Conservation (phyloP, 2,113 vertebrate genomes). For the Zapus hudsonius region DNA sequence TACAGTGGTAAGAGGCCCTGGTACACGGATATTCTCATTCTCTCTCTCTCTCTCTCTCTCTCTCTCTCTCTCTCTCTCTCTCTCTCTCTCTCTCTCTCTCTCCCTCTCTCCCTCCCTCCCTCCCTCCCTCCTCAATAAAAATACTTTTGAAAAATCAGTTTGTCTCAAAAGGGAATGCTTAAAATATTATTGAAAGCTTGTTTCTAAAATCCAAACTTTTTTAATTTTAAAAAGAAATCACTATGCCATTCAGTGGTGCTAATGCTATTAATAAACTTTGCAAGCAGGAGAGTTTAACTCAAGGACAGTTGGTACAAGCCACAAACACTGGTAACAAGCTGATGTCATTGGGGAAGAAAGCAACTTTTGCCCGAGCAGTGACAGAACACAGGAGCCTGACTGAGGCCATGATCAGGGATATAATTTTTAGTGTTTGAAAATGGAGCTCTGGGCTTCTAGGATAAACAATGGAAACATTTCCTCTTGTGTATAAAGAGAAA, state of each 20-base stretch:
- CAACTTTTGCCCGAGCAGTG: not conserved
- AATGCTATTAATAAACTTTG: slow-evolving; percentile 61
- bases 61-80: too few species aligned
- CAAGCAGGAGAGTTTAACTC: slow-evolving; percentile 11
- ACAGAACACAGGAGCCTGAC: slow-evolving; percentile 20
- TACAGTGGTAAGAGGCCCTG: too few species aligned
- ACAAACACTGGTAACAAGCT: not conserved
- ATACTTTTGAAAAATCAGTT: not conserved
- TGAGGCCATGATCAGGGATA: not conserved
- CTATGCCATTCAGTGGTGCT: not conserved
- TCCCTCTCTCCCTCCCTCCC: too few species aligned
- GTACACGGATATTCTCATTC: too few species aligned
- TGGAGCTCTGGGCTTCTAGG: not conserved
- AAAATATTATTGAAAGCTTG: slow-evolving; percentile 54
- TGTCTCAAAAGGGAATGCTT: slow-evolving; percentile 9
- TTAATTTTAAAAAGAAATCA: slow-evolving; percentile 33
- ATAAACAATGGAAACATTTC: slow-evolving; percentile 73
- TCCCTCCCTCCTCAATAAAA: too few species aligned
- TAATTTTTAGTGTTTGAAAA: slow-evolving; percentile 49
- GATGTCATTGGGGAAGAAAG: not conserved
- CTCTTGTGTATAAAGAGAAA: slow-evolving; percentile 71
- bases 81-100: too few species aligned
- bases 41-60: too few species aligned
- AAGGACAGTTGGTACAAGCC: not conserved
- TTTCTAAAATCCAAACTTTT: slow-evolving; percentile 59